Base-by-base conservation (phyloP, 2,113 vertebrate genomes). In the Picathartes gymnocephalus region DNA sequence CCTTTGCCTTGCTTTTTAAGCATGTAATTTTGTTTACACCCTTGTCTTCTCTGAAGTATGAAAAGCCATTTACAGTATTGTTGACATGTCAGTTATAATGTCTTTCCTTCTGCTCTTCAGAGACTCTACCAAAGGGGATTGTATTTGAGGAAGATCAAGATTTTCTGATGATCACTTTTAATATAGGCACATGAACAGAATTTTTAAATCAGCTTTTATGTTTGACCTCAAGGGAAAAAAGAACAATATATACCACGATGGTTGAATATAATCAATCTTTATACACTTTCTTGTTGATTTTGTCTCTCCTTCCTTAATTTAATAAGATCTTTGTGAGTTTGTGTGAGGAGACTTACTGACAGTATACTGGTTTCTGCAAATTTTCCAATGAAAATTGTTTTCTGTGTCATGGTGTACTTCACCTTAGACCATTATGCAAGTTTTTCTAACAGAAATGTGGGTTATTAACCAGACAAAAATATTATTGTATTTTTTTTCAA, bases 1-100 rank as follows among this genome's bases (percentile, higher is more conserved):
- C 71, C 71, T 88, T 85, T 95, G 73, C 78, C 51, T 92, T 90
- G 78, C 73, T 54, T 92, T 86, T 92, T 90, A 92, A 77, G 88
- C 82, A 80, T 39, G 60, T 88, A 80, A 95, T 94, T 96, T 90
- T 3, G 5, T 86, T 96, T 92, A 88, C 24, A 90, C 50, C 82
- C 90, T 90, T 92, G 85, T 82, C 90, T 88, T 47, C 66, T 93
- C 88, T 94, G 66, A 72, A 82, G 54, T 77, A 54, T 66, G 80
- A 90, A 83, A 90, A 93, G 18, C 68, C 68, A 70, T 83, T 95
- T 92, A 48, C 58, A 30, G 18, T 70, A 77, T 81, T 94, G 88
- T 91, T 90, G 88, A 73, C 47, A 21, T 30, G 65, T 88, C 88
- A 83, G 42, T 77, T 73, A 42, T 65, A 77, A 83, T 73, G 69